phyloP scores from a whole-genome alignment of 2,113 vertebrate genomes.

The human region GRCh38 chr12:115867001-115867500 shows the following conservation, averaged over 20 bases:
- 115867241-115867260: background rate
- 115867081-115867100: background rate
- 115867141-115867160: too few relatives aligned
- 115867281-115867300: background rate
- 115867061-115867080: background rate
- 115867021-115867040: background rate
- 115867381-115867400: background rate
- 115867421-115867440: rapidly evolving
- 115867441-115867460: background rate
- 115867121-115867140: background rate
- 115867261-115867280: background rate
- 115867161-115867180: background rate
- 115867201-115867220: background rate
- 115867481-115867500: background rate
- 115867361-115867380: background rate
- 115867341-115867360: background rate
- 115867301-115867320: background rate
- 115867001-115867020: background rate
- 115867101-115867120: background rate
- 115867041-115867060: too few relatives aligned
- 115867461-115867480: background rate
- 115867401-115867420: background rate
- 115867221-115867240: background rate
- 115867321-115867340: background rate
- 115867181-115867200: background rate